Evolutionary conservation across 2,797 vertebrate species (phyloP).

Genomic region (Rhadinocentrus ornatus): DNA sequence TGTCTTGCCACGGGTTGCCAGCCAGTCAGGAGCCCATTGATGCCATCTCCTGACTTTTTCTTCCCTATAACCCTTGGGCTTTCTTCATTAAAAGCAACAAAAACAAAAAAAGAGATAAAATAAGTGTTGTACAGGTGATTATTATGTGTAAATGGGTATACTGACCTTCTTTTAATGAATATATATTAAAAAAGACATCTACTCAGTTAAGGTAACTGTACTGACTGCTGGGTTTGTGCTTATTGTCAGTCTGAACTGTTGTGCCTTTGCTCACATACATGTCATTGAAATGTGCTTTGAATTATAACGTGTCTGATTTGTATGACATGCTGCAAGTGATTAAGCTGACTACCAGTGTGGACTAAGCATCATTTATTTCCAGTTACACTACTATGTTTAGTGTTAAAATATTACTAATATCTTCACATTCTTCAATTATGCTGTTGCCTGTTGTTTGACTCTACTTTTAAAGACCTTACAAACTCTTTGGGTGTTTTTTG

Average conservation of each 20-base stretch:
- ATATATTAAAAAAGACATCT: conserved; percentile 23
- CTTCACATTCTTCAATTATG: neutral
- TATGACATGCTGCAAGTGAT: conserved; percentile 38
- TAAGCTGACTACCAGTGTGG: conserved; percentile 17
- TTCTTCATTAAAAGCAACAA: conserved; percentile 34
- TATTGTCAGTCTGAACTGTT: conserved; percentile 35
- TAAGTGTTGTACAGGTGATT: conserved; percentile 51
- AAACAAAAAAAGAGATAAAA: conserved; percentile 42
- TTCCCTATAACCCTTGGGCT: conserved; percentile 32
- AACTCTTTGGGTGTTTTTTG: neutral
- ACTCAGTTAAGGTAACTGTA: conserved; percentile 26
- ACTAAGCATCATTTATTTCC: conserved; percentile 19
- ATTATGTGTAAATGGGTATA: conserved; percentile 31
- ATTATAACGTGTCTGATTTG: conserved; percentile 58
- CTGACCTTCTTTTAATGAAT: neutral
- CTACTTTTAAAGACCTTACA: neutral
- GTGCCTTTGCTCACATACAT: conserved; percentile 17
- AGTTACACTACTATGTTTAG: neutral
- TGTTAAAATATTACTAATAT: neutral
- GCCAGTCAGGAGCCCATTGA: conserved; percentile 56
- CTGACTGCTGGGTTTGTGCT: conserved; percentile 19
- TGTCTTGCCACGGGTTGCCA: conserved; percentile 60
- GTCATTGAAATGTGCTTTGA: conserved; percentile 50
- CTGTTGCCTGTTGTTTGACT: neutral
- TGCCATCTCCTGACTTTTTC: conserved; percentile 45